Evolutionary conservation across 2,888 invertebrate genomes (phyloP), one percentile per base, ranked within the genome.

Genomic region (Nineta flava): DNA sequence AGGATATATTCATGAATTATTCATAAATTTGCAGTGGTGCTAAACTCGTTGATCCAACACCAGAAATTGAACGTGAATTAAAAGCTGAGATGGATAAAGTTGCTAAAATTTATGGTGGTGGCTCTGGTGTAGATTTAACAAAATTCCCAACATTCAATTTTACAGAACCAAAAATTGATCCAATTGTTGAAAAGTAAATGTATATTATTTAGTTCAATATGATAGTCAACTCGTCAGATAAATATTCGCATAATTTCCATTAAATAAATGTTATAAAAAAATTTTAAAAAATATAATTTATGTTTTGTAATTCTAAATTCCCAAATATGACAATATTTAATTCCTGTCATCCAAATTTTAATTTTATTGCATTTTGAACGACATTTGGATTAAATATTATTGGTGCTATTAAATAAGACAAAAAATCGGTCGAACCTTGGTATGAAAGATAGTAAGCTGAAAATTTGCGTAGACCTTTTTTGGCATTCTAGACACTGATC

Each of bases 111-210:
- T 93, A 70, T 61, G 82, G 83, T 43, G 87, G 86, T 57, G 83
- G 78, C 48, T 62, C 74, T 10, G 87, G 85, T 42, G 76, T 76
- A 4, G 90, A 94, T 62, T 87, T 94, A 86, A 83, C 86, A 15
- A 74, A 88, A 65, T 94, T 96, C 67, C 95, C 95, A 10, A 64
- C 77, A 12, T 84, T 94, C 64, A 83, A 81, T 61, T 95, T 93
- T 60, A 71, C 75, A 19, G 87, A 83, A 53, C 81, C 82, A 46
- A 74, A 75, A 57, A 65, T 83, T 55, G 83, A 83, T 65, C 75
- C 82, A 56, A 80, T 83, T 56, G 71, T 75, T 57, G 67, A 63
- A 57, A 57, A 47, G 17, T 55, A 57, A 50, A 51, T 38, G 15
- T 38, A 38, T 38, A 26, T 6, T 26, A 5, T 26, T 7, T 26